Conservation (phyloP, 2,888 invertebrate genomes). For the Crocallis elinguaria region DNA sequence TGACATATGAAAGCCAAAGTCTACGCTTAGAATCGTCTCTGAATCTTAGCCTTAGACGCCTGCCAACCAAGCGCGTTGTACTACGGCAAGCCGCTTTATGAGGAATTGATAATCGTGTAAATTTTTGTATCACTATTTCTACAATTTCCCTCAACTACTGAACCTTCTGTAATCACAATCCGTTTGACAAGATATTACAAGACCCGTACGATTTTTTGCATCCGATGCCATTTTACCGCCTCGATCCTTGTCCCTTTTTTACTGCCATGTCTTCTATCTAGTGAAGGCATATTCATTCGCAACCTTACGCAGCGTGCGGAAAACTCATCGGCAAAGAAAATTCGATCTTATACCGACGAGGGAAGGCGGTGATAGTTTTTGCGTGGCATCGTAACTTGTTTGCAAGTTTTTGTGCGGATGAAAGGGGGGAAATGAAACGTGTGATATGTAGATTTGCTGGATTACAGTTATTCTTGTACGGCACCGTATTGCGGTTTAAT, state of each 20-base stretch:
- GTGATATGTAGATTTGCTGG: slow-evolving; percentile 70
- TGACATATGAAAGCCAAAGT: too few species aligned
- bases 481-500: slow-evolving; percentile 55
- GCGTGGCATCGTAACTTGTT: not conserved
- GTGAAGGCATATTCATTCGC: slow-evolving; percentile 35
- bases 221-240: slow-evolving; percentile 34
- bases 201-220: slow-evolving; percentile 35
- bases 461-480: slow-evolving; percentile 62
- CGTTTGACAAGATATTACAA: slow-evolving; percentile 37
- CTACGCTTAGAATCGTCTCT: too few species aligned
- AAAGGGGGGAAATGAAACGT: slow-evolving; percentile 64
- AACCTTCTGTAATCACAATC: slow-evolving; percentile 13
- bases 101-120: too few species aligned
- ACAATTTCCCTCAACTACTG: not conserved
- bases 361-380: slow-evolving; percentile 9
- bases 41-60: too few species aligned
- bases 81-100: too few species aligned
- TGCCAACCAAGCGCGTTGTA: too few species aligned
- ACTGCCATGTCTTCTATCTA: slow-evolving; percentile 42
- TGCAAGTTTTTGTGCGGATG: slow-evolving; percentile 46
- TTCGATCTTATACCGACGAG: slow-evolving; percentile 4
- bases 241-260: slow-evolving; percentile 40
- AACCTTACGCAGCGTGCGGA: slow-evolving; percentile 9
- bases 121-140: too few species aligned
- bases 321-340: slow-evolving; percentile 6